Base-by-base conservation (phyloP, 2,113 vertebrate species). In the Tapirus terrestris region DNA sequence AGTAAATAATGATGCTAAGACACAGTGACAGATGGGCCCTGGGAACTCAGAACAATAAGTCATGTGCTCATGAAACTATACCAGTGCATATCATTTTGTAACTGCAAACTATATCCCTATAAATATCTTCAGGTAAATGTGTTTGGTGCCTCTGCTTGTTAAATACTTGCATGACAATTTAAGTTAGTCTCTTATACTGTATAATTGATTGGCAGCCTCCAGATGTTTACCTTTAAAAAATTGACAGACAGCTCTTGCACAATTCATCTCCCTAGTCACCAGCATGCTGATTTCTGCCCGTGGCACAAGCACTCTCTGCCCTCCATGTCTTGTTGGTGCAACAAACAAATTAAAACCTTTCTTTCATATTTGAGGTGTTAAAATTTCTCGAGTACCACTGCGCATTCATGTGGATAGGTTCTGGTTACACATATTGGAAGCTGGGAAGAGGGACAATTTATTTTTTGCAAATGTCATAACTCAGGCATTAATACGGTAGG, bases 401-500 rank as follows among this genome's bases (percentile, higher is more conserved):
- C 48, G 14, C 27, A 63, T 90, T 87, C 31, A 5, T 89, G 33
- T n/a, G 2, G 45, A 51, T 65, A 97, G 84, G 81, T 95, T 97
- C 91, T 98, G 81, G 91, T 97, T 98, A 98, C 45, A 27, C 65
- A 36, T 45, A 87, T 91, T 96, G 89, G 85, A 89, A 96, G 85
- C 83, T 89, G 77, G 33, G 89, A 4, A 29, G 56, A 77, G 70
- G 82, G 70, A 93, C 91, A 79, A 1, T 58, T 98, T 98, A 91
- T 97, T 97, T 96, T 93, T 95, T 95, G 45, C 36, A 97, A 96
- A 86, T 97, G 94, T 97, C 96, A 25, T 81, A 97, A 98, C 72
- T 96, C 81, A 53, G 56, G 8, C 25, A 95, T 92, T 95, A 97
- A 95, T 92, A 85, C 94, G 96, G 83, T 92, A 90, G 96, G 94